Percentiles rank a stretch among this genome's conserved stretches.
These are phyloP conservation scores for Salvelinus fontinalis DNA, from an alignment of 2,113 vertebrate species.

Conservation along the genomic window DNA sequence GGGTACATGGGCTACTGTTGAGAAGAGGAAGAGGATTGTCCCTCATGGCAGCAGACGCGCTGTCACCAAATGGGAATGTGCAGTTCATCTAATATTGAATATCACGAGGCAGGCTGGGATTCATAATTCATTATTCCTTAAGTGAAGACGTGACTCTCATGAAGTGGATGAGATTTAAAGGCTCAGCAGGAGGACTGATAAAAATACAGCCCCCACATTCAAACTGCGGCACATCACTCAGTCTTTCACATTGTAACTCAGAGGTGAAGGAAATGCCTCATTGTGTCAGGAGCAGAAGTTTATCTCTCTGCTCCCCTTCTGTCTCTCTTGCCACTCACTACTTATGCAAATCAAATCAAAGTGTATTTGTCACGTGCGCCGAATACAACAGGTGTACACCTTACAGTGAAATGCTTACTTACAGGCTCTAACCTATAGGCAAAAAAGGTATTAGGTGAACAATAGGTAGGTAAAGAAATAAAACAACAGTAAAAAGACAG, in stretches of 20 bases:
- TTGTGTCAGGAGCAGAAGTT: slow-evolving; percentile 47
- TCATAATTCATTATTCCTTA: slow-evolving; percentile 74
- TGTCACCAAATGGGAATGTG: slow-evolving; percentile 69
- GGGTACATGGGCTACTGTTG: slow-evolving; percentile 30
- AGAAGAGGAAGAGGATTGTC: slow-evolving; percentile 54
- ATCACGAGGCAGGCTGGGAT: slow-evolving; percentile 63
- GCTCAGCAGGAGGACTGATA: slow-evolving; percentile 52
- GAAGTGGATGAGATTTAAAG: slow-evolving; percentile 70
- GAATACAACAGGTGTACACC: no score
- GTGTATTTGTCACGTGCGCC: no score
- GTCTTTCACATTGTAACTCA: slow-evolving; percentile 35
- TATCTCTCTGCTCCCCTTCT: slow-evolving; percentile 33
- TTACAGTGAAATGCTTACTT: no score
- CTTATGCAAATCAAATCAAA: slow-evolving; percentile 41
- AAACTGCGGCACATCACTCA: slow-evolving; percentile 40
- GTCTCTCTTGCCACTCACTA: slow-evolving; percentile 25
- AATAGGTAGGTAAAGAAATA: no score
- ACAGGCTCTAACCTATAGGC: no score
- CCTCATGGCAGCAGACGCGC: slow-evolving; percentile 46
- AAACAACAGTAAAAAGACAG: no score
- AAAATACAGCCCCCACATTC: slow-evolving; percentile 51
- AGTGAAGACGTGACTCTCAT: slow-evolving; percentile 70
- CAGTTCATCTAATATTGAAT: slow-evolving; percentile 75
- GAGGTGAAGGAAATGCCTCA: slow-evolving; percentile 53
- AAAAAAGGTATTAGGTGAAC: no score